Evolutionary conservation across 2,888 invertebrate species (phyloP).

Genomic region (Didymodactylos carnosus): DNA sequence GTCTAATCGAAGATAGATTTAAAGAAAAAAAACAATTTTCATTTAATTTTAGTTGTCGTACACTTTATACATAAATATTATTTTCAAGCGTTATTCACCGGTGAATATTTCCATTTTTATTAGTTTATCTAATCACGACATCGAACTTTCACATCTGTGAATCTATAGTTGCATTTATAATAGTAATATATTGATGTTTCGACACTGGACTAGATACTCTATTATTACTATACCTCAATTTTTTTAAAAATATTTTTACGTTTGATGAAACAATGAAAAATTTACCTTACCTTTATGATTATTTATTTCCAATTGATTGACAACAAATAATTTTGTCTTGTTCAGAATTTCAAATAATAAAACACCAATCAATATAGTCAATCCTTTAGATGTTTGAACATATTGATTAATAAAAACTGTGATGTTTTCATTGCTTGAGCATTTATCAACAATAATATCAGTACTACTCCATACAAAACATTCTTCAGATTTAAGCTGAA

Average conservation of each 20-base stretch:
- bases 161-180: not conserved
- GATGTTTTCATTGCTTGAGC: not conserved
- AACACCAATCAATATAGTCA: not conserved
- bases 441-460: not conserved
- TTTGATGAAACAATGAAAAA: not conserved
- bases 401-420: not conserved
- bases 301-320: not conserved
- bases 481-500: not conserved
- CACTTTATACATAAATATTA: not conserved
- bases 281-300: not conserved
- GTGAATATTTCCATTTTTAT: not conserved
- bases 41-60: not conserved
- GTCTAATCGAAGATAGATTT: not conserved
- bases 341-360: not conserved
- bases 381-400: not conserved
- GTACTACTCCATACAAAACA: not conserved
- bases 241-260: not conserved
- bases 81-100: not conserved
- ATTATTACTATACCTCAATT: not conserved
- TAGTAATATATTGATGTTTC: not conserved
- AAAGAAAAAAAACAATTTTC: not conserved
- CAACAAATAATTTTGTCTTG: not conserved
- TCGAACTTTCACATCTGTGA: not conserved
- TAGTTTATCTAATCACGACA: not conserved
- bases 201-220: not conserved